Percentiles rank a stretch among this genome's conserved stretches.
These are phyloP conservation scores for Myotis yumanensis DNA, from an alignment of 2,113 vertebrate genomes.

Conservation along the genomic window DNA sequence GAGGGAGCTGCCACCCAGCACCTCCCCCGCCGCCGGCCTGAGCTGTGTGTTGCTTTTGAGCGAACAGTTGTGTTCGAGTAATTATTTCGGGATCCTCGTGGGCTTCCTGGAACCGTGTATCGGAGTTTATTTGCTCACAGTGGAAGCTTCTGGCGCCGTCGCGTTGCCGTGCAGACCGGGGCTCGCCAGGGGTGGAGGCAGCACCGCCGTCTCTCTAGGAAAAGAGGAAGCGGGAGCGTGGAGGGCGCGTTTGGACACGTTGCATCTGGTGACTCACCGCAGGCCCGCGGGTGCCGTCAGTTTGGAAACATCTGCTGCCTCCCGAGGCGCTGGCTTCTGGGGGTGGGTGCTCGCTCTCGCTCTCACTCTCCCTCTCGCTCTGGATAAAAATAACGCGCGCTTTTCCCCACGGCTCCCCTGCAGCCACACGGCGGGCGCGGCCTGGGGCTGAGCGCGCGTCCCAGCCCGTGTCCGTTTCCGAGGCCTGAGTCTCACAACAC, in stretches of 20 bases:
- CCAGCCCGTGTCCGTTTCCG: background rate
- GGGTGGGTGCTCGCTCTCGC: background rate
- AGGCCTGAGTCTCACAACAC: rapidly evolving
- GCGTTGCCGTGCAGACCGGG: background rate
- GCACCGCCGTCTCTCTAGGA: background rate
- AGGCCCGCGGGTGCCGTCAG: background rate
- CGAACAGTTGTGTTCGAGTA: background rate
- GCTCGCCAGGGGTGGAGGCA: background rate
- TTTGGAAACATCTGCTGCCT: slow-evolving; percentile 29
- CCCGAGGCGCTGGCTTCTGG: slow-evolving; percentile 16
- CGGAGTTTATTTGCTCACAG: background rate
- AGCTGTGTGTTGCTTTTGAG: background rate
- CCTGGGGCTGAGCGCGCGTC: background rate
- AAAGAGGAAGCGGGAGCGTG: slow-evolving; percentile 41
- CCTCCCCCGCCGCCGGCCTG: too few relatives aligned
- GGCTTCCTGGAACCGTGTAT: background rate
- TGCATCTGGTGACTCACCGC: background rate
- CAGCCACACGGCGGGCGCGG: background rate
- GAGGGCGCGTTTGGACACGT: slow-evolving; percentile 47
- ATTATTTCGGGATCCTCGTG: background rate
- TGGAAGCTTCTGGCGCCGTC: background rate
- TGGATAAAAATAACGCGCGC: background rate
- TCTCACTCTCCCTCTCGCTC: rapidly evolving
- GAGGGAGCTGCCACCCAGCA: too few relatives aligned
- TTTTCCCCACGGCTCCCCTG: background rate